Evolutionary conservation across 2,888 invertebrate species (phyloP), one percentile per base, ranked within the genome.

Genomic region (Coenonympha arcania): DNA sequence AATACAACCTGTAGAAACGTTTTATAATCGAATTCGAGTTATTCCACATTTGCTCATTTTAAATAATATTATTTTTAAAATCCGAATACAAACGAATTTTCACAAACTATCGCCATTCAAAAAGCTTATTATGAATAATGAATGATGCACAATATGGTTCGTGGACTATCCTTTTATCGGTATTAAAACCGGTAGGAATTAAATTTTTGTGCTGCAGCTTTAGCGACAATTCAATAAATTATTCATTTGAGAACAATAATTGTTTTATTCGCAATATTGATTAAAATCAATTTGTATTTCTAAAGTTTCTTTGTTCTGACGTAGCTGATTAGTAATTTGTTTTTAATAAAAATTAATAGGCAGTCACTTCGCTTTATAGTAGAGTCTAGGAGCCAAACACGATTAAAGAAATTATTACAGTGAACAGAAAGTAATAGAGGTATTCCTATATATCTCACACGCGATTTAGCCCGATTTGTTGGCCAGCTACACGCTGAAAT

Each of bases 251-350:
- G 43, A 43, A 44, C 46, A 48, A 49, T 52, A 48, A 49, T 52
- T n/a, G n/a, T n/a, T 53, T 36, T 46, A 26, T 57, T 55, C 41
- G 51, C 48, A 48, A 47, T 53, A n/a, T n/a, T n/a, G n/a, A n/a
- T n/a, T n/a, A n/a, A n/a, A 39, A 49, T 49, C 45, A 43, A 49
- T 53, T 37, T 53, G 30, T 46, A 46, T 41, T 37, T 41, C 24
- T 41, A 41, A 20, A 44, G 36, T 26, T 49, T 39, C 41, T 48
- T 52, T 52, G 52, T 52, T 3, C n/a, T 22, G 11, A 37, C 47
- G 39, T n/a, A 34, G 33, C 15, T 6, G 20, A 30, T 34, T 22
- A 34, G n/a, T n/a, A n/a, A n/a, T n/a, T n/a, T n/a, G n/a, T n/a
- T n/a, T n/a, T n/a, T n/a, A n/a, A n/a, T n/a, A n/a, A n/a, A n/a